Base-by-base conservation (phyloP, 2,797 vertebrate genomes). In the Calcarius lapponicus region DNA sequence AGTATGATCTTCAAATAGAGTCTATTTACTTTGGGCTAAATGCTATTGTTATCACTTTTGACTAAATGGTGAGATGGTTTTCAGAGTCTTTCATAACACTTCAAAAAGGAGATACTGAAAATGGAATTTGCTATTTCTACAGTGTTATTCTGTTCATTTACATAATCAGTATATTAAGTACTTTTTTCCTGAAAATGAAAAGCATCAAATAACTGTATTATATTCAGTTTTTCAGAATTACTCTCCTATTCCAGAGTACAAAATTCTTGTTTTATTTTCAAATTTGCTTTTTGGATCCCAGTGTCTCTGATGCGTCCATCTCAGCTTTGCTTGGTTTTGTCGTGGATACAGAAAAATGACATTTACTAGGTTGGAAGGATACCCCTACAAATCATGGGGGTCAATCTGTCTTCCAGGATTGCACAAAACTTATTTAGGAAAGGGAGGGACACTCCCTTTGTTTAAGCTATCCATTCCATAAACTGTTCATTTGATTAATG, bases 61-160 rank as follows among this genome's bases (percentile, higher is more conserved):
- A 83, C 69, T 88, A 78, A 90, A 72, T 29, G 28, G 65, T 83
- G 65, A 91, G 50, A 60, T 57, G 60, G 56, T 57, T 88, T 86
- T 79, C 76, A 85, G 22, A 71, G 28, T 67, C 53, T 65, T 94
- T 83, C 0, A 3, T 31, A 69, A 53, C 70, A 90, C 80, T 90
- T 93, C 82, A 84, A 34, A 88, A 74, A 75, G 40, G 51, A 94
- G 50, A 79, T 74, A 78, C 53, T 51, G 88, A 83, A 91, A 90
- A 86, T 13, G 14, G n/a, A 88, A 56, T 76, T 83, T 84, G 5
- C n/a, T 84, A 11, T 78, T 96, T 92, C 40, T 84, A 72, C 26
- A 51, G n/a, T 24, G 17, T 47, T 80, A 47, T 71, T 65, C 34
- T 69, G 17, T 75, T 81, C 58, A 72, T 94, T 96, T 95, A 73